Percentiles rank a stretch among this genome's conserved stretches.
Conservation (phyloP, 1,140 invertebrate species). For the Diorhabda sublineata region DNA sequence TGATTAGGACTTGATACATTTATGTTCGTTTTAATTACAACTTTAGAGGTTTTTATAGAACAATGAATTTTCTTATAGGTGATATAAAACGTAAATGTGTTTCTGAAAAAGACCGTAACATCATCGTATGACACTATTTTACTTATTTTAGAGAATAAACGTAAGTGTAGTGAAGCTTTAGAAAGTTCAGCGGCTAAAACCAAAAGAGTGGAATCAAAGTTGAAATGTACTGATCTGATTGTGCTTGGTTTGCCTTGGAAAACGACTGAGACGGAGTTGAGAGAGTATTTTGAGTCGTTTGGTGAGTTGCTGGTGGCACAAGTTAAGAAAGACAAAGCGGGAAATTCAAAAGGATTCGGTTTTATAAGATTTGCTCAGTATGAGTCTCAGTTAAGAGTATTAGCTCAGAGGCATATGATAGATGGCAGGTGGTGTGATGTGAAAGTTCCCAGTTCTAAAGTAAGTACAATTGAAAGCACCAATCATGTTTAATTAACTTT, state of each 20-base stretch:
- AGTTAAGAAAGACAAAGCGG: conserved; percentile 91
- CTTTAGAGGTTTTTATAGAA: no score
- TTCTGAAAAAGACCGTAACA: no score
- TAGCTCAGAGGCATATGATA: conserved; percentile 88
- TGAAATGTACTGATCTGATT: conserved; percentile 94
- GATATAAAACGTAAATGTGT: no score
- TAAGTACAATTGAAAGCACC: conserved; percentile 45
- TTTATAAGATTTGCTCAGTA: conserved; percentile 93
- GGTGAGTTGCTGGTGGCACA: conserved; percentile 96
- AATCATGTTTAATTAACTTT: not conserved
- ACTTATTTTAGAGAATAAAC: conserved; percentile 80
- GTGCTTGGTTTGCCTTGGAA: conserved; percentile 96
- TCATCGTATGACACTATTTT: not conserved
- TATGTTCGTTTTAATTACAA: no score
- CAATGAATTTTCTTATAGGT: no score
- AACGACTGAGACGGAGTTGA: conserved; percentile 90
- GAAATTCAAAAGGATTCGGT: conserved; percentile 95
- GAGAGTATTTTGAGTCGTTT: conserved; percentile 93
- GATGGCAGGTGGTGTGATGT: conserved; percentile 96
- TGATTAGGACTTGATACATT: no score
- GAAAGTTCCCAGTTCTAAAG: conserved; percentile 86
- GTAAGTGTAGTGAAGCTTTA: conserved; percentile 89
- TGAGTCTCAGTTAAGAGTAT: conserved; percentile 79
- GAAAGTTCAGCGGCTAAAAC: conserved; percentile 88
- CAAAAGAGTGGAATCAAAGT: conserved; percentile 83